phyloP scores from a whole-genome alignment of 2,888 invertebrate species.

The Phyllotreta striolata region DNA sequence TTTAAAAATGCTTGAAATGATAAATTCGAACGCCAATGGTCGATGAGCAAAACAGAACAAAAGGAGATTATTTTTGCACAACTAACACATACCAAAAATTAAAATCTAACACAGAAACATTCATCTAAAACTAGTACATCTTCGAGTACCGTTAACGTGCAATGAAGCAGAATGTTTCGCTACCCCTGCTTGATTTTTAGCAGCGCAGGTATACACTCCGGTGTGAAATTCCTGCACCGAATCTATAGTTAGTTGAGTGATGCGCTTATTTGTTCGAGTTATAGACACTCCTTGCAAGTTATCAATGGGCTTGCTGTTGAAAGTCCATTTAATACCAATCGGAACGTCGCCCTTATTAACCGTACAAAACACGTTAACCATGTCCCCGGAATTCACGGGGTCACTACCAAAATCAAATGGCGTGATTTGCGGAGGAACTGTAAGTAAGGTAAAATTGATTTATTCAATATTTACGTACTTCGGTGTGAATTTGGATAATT shows the following conservation, averaged over 20 bases:
- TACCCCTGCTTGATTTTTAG: constrained; percentile 64
- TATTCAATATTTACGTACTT: constrained; percentile 11
- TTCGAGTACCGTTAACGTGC: constrained; percentile 63
- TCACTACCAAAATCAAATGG: constrained; percentile 63
- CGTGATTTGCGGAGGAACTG: constrained; percentile 56
- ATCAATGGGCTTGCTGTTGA: constrained; percentile 58
- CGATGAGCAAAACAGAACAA: constrained; percentile 15
- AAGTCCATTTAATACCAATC: constrained; percentile 56
- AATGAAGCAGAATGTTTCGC: constrained; percentile 63
- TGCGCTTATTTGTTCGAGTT: constrained; percentile 61
- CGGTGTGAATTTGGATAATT: too few species aligned
- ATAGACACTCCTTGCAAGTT: constrained; percentile 58
- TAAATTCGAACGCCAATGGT: constrained; percentile 3
- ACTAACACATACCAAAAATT: constrained; percentile 60
- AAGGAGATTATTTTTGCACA: constrained; percentile 68
- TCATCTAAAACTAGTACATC: constrained; percentile 61
- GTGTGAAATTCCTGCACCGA: constrained; percentile 63
- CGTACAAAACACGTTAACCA: constrained; percentile 69
- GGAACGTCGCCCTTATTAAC: constrained; percentile 75
- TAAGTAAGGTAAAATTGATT: background rate
- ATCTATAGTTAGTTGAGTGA: constrained; percentile 65
- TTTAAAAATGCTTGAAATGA: constrained; percentile 55
- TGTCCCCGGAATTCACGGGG: constrained; percentile 71
- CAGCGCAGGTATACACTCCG: constrained; percentile 65
- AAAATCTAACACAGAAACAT: constrained; percentile 47